Conservation (phyloP, 1,140 invertebrate genomes). For the Drosophila lacteicornis region DNA sequence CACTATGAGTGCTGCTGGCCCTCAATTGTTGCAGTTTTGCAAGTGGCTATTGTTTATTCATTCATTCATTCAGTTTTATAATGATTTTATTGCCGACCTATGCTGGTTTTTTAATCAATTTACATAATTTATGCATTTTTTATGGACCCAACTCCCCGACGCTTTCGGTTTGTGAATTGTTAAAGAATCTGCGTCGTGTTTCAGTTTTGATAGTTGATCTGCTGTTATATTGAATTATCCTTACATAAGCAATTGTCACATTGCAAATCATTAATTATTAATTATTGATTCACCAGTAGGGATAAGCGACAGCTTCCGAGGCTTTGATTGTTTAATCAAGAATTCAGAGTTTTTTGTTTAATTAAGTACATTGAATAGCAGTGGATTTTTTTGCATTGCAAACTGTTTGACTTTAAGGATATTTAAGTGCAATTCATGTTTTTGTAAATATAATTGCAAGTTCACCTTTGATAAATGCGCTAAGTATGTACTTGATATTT, state of each 20-base stretch:
- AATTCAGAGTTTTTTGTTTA: neutral
- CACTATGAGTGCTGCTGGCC: slow-evolving; percentile 25
- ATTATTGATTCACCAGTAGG: slow-evolving; percentile 22
- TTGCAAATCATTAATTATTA: slow-evolving; percentile 43
- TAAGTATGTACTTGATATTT: too few species aligned
- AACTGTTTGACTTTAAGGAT: neutral
- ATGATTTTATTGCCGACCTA: slow-evolving; percentile 51
- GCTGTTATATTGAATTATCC: slow-evolving; percentile 41
- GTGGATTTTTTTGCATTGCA: neutral
- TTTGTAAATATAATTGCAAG: neutral
- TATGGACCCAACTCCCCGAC: slow-evolving; percentile 19
- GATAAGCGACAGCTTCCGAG: neutral
- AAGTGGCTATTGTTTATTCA: slow-evolving; percentile 51
- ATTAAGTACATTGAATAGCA: slow-evolving; percentile 4
- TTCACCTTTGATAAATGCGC: too few species aligned
- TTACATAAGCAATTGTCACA: slow-evolving; percentile 30
- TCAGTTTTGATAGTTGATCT: slow-evolving; percentile 45
- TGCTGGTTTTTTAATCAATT: slow-evolving; percentile 55
- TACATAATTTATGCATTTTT: slow-evolving; percentile 47
- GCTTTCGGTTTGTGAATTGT: slow-evolving; percentile 40
- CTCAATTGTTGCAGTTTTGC: slow-evolving; percentile 37
- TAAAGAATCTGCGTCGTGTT: slow-evolving; percentile 24
- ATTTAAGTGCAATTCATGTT: neutral
- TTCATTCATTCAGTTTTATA: slow-evolving; percentile 28
- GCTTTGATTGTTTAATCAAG: slow-evolving; percentile 1